Evolutionary conservation across 2,113 vertebrate species (phyloP), one percentile per base, ranked within the genome.

Genomic region (Malurus alboscapulatus): DNA sequence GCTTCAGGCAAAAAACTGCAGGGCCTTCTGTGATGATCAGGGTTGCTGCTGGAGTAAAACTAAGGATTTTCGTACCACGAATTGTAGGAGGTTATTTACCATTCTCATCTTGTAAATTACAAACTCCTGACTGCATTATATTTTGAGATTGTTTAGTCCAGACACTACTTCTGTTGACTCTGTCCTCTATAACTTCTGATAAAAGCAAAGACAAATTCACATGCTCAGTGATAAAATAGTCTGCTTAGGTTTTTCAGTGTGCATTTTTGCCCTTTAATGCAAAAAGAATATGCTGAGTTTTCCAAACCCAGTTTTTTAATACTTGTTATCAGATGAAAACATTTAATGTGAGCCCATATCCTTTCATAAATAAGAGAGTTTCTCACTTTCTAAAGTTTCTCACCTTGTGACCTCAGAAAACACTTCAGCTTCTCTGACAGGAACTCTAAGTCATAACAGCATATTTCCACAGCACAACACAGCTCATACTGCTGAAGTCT

Each of bases 381-480:
- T 95, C 90, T 95, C 90, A 84, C 90, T 92, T 94, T 87, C 89
- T 93, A 53, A 51, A 89, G 66, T 96, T 95, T 94, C 92, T 78
- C 73, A 94, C 78, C 91, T 86, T 88, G 55, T 63, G 78, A 88
- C 84, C 84, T 91, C 81, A 90, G 84, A 79, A 82, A 87, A 74
- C 76, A 75, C 7, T 6, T 61, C 45, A 40, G 54, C 74, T 93
- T 93, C 67, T 89, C 71, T 83, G 59, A 87, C 81, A 83, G 82
- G 78, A 93, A 73, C 87, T 66, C 50, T 62, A 93, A 87, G 81
- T 90, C 68, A 74, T 93, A 96, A 74, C 78, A 84, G 48, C 42
- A 57, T 85, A 88, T 94, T 96, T 96, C 84, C 75, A 94, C 62
- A 88, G 53, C 14, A 34, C 68, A 94, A 38, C 78, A 80, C 47